phyloP scores from a whole-genome alignment of 1,140 invertebrate genomes.

The Cylas formicarius region DNA sequence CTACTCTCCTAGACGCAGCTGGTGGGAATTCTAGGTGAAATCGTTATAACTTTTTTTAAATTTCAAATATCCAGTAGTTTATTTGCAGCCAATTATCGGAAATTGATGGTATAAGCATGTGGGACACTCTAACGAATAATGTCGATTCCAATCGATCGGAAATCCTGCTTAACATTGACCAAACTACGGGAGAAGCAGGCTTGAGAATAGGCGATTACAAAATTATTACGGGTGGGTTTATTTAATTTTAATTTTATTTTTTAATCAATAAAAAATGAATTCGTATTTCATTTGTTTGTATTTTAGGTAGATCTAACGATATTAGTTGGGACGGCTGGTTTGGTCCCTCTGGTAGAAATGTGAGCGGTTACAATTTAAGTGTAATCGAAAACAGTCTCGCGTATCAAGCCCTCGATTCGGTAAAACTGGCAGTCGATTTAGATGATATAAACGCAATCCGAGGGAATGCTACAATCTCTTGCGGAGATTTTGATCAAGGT shows the following conservation, averaged over 20 bases:
- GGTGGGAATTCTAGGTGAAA: slow-evolving; percentile 40
- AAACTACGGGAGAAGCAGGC: slow-evolving; percentile 59
- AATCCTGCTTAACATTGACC: slow-evolving; percentile 83
- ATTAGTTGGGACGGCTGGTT: slow-evolving; percentile 75
- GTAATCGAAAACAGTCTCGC: slow-evolving; percentile 42
- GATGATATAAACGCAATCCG: slow-evolving; percentile 47
- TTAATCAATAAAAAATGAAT: too few relatives aligned
- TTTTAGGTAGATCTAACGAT: slow-evolving; percentile 62
- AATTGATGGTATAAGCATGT: slow-evolving; percentile 73
- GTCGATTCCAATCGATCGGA: slow-evolving; percentile 52
- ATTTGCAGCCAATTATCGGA: slow-evolving; percentile 7
- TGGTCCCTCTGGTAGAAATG: slow-evolving; percentile 60
- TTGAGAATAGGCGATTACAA: slow-evolving; percentile 74
- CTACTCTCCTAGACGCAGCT: slow-evolving; percentile 64
- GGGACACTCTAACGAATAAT: slow-evolving; percentile 59
- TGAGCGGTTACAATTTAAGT: slow-evolving; percentile 46
- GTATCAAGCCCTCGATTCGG: slow-evolving; percentile 45
- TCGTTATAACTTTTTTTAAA: slow-evolving; percentile 1
- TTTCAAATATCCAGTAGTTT: not conserved
- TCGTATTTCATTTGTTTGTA: slow-evolving; percentile 1
- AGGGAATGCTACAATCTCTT: slow-evolving; percentile 38
- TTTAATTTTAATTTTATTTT: not conserved
- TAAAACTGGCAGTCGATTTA: slow-evolving; percentile 45
- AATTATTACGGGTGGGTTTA: slow-evolving; percentile 64
- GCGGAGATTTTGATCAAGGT: slow-evolving; percentile 4